Base-by-base conservation (phyloP, 2,888 invertebrate genomes). In the Peribatodes rhomboidaria region DNA sequence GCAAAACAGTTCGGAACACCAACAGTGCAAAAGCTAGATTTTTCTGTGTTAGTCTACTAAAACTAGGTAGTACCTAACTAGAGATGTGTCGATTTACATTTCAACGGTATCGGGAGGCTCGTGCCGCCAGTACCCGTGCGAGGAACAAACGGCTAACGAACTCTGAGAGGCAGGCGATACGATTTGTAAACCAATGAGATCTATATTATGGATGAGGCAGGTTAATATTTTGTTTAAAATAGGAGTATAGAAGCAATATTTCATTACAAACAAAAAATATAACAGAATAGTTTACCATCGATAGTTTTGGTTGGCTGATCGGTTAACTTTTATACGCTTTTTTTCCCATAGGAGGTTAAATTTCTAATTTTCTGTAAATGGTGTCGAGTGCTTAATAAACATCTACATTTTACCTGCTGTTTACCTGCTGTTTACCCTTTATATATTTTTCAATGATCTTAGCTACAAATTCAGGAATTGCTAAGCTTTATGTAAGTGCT, bases 71-170 rank as follows among this genome's bases (percentile, higher is more conserved):
- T 16, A 27, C 27, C 27, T 27, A 46, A 52, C 81, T 82, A 84
- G 85, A 85, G 86, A 87, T 83, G 85, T 86, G 86, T 47, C 44
- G 47, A 58, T 58, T 64, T 64, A 58, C 58, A 54, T 64, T 58
- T 33, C 54, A 41, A 58, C 54, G 41, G 37, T 13, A 53, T 58
- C 27, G 33, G 57, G 31, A 50, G 54, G 9, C 11, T 33, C 42
- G 44, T n/a, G 14, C 54, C 13, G 27, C 35, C 46, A 13, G 42
- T 44, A 2, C 22, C 42, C 14, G 46, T 33, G 9, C 78, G 77
- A 55, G 82, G 83, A 85, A 89, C 88, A 88, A 87, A 83, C 85
- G 87, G 80, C 88, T 91, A 90, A 90, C 90, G 89, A 91, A 89
- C 85, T 77, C 75, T 13, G 80, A 76, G 80, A 77, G 78, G 80